A percentile compares a stretch with the other conserved stretches of the same genome.
These are phyloP conservation scores for Siphamia tubifer DNA, from an alignment of 2,113 vertebrate species.

Conservation along the genomic window DNA sequence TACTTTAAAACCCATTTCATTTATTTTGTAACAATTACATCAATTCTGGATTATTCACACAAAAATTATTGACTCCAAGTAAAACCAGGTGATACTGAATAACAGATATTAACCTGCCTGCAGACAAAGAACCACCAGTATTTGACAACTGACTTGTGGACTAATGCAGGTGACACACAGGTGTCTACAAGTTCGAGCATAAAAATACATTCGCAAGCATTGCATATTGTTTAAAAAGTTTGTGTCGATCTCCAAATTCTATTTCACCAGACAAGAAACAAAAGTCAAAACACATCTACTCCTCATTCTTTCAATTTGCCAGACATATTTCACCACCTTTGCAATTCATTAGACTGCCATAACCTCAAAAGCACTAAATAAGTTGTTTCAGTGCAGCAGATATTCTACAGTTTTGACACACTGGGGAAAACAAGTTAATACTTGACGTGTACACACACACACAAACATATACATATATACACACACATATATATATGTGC, in stretches of 20 bases:
- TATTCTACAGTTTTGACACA: constrained; percentile 1
- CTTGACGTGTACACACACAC: too few species aligned
- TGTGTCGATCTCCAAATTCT: background rate
- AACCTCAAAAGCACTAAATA: background rate
- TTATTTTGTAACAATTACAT: constrained; percentile 16
- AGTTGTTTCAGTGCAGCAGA: background rate
- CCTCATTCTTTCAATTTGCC: background rate
- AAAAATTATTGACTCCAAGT: background rate
- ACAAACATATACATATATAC: too few species aligned
- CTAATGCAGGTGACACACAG: constrained; percentile 20
- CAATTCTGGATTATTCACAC: background rate
- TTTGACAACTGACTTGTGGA: background rate
- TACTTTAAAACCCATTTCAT: constrained; percentile 1
- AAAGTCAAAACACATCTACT: background rate
- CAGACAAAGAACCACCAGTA: background rate
- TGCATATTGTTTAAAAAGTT: constrained; percentile 2
- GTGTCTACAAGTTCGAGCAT: background rate
- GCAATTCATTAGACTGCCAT: background rate
- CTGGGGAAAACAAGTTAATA: background rate
- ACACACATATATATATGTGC: too few species aligned
- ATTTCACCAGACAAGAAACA: background rate
- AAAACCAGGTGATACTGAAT: background rate
- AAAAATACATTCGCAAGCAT: constrained; percentile 22
- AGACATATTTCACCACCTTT: background rate
- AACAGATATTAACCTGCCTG: constrained; percentile 11